These are phyloP conservation scores for Fregata magnificens DNA, from an alignment of 2,113 vertebrate species.

Conservation along the genomic window DNA sequence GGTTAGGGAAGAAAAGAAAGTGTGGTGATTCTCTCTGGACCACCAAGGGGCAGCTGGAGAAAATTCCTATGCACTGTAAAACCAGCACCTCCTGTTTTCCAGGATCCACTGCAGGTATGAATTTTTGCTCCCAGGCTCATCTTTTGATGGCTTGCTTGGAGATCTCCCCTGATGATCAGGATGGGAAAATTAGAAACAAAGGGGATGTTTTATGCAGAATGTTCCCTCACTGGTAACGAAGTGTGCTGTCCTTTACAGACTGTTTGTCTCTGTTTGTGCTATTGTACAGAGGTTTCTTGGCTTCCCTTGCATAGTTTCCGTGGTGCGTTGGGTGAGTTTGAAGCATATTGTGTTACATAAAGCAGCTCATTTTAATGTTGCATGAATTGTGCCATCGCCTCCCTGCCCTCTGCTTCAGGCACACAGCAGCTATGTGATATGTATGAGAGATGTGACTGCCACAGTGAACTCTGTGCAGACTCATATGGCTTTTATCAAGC, in stretches of 20 bases:
- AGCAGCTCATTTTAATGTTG: neutral
- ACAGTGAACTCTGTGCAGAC: neutral
- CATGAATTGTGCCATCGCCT: neutral
- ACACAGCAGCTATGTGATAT: neutral
- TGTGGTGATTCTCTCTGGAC: neutral
- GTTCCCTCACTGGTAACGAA: neutral
- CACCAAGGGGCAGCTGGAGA: neutral
- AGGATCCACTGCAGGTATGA: neutral
- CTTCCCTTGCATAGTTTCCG: neutral
- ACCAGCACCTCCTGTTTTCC: neutral
- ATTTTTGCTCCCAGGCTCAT: neutral
- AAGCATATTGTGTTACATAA: neutral
- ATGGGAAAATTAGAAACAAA: neutral
- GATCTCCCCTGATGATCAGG: neutral
- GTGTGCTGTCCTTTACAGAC: neutral
- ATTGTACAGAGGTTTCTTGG: neutral
- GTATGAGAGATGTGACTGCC: neutral
- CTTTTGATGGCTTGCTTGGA: neutral
- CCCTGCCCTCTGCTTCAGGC: neutral
- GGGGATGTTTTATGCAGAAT: neutral
- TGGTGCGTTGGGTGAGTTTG: neutral
- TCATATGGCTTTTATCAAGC: neutral
- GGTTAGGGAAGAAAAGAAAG: neutral
- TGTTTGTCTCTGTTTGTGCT: conserved; percentile 6
- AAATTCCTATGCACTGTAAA: neutral